Evolutionary conservation across 1,140 invertebrate species (phyloP), one percentile per base, ranked within the genome.

Genomic region (Drosophila novamexicana): DNA sequence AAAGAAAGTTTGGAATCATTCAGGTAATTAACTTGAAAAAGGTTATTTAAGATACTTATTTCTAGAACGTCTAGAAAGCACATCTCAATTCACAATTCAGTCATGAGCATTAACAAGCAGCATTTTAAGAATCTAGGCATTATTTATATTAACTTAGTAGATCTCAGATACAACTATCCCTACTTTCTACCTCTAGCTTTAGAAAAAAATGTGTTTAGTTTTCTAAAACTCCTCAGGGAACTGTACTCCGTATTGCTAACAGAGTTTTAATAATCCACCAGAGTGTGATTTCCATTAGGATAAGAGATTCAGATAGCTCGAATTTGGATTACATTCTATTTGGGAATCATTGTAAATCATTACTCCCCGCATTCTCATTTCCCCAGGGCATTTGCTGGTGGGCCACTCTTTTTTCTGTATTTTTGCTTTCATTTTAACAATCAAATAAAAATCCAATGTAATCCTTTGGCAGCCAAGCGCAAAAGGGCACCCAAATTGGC

Each of bases 371-470:
- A 56, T 71, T 34, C 29, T 1, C 22, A 54, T 67, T 59, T 59
- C 72, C 57, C 57, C 8, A 49, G 14, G 54, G 71, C 71, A 54
- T 57, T 50, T 29, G 34, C 52, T 63, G 61, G 58, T 56, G 52
- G 58, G 53, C 65, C 37, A 37, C 45, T 65, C 18, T 74, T 77
- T 70, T 50, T 53, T 47, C 22, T 64, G 66, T 65, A 32, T 71
- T 85, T 72, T 61, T 80, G 73, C 58, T 88, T 88, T 86, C 64
- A 75, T 83, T 89, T 65, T 59, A 67, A 77, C 84, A 88, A 89
- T 84, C 80, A 88, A 88, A 88, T 89, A 80, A 84, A 80, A 88
- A 89, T 89, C 84, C 79, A 77, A 84, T 88, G 84, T 88, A 89
- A 89, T 75, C 84, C 84, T 81, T 88, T 89, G 84, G 80, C 84